A percentile compares a stretch with the other conserved stretches of the same genome.
Conservation (phyloP, 2,113 vertebrate species). For the Sinocyclocheilus anshuiensis region DNA sequence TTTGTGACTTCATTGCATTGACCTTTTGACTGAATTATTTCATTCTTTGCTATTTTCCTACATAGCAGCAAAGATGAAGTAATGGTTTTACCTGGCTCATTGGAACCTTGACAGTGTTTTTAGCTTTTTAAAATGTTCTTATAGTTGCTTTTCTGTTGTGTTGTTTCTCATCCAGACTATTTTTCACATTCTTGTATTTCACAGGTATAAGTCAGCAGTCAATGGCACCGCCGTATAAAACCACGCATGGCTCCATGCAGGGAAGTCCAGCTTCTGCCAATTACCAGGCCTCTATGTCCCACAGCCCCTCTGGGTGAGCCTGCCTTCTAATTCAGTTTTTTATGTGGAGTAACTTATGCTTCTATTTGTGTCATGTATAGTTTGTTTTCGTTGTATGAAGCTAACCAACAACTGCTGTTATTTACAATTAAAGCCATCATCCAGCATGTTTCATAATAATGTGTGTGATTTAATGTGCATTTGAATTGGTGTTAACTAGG, state of each 20-base stretch:
- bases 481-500: not conserved
- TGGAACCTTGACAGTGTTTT: not conserved
- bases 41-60: not conserved
- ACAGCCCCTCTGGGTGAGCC: constrained; percentile 91
- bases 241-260: constrained; percentile 96
- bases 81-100: not conserved
- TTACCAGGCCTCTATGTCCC: constrained; percentile 95
- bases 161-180: not conserved
- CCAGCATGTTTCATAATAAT: not conserved
- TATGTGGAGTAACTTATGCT: not conserved
- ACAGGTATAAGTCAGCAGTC: constrained; percentile 66
- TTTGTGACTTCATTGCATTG: not conserved
- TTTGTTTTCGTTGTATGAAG: not conserved
- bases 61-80: not conserved
- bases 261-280: constrained; percentile 93
- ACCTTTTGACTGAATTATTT: not conserved
- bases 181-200: not conserved
- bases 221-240: constrained; percentile 92
- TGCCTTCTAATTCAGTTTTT: not conserved
- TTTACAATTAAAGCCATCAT: not conserved
- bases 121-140: not conserved
- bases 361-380: not conserved
- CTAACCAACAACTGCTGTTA: not conserved
- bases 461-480: not conserved
- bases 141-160: not conserved